Evolutionary conservation across 1,140 invertebrate species (phyloP).

Genomic region (Drosophila parvula): DNA sequence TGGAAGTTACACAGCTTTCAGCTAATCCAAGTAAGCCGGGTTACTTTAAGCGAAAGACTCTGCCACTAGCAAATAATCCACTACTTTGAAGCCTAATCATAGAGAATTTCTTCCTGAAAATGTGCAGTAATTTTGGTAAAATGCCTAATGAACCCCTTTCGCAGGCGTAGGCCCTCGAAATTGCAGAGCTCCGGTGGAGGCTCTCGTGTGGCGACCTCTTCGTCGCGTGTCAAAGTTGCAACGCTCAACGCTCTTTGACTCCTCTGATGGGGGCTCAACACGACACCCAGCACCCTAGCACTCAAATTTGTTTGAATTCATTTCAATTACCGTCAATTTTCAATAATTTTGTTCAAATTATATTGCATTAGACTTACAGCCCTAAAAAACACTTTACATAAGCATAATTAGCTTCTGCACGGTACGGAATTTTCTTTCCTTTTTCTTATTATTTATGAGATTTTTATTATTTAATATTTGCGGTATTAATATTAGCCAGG

Average conservation of each 20-base stretch:
- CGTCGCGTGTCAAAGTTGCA: conserved; percentile 64
- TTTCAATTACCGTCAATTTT: conserved; percentile 82
- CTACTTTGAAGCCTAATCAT: conserved; percentile 57
- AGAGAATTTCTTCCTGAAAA: conserved; percentile 29
- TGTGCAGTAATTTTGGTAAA: conserved; percentile 71
- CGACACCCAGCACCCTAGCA: conserved; percentile 65
- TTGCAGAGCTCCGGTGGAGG: conserved; percentile 37
- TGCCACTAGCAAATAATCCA: conserved; percentile 37
- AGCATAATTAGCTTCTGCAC: conserved; percentile 53
- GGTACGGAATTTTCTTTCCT: neutral
- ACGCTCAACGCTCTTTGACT: conserved; percentile 66
- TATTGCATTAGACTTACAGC: conserved; percentile 64
- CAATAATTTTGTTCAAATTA: conserved; percentile 79
- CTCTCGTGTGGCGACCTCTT: conserved; percentile 7
- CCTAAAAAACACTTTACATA: conserved; percentile 42
- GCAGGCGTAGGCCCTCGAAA: conserved; percentile 30
- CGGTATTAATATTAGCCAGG: neutral
- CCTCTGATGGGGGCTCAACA: conserved; percentile 66
- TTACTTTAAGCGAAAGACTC: conserved; percentile 6
- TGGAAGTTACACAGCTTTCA: conserved; percentile 6
- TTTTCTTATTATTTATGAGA: neutral
- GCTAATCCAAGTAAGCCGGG: conserved; percentile 6
- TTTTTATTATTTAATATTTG: conserved; percentile 3
- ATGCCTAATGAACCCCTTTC: conserved; percentile 62
- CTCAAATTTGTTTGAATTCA: conserved; percentile 79